Base-by-base conservation (phyloP, 2,888 invertebrate genomes). In the Fabriciana adippe region DNA sequence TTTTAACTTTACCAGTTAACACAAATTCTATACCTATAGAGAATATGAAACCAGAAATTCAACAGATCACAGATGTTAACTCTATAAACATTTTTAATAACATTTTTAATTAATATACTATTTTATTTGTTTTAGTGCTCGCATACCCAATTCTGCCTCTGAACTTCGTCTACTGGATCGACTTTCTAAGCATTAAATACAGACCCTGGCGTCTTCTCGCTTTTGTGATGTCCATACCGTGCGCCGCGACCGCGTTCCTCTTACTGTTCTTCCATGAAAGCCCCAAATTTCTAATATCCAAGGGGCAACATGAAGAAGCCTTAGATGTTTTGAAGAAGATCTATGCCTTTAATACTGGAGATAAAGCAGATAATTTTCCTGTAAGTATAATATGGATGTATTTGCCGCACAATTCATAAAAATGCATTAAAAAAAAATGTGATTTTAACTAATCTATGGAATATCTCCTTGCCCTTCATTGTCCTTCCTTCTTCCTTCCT, bases 201-300 rank as follows among this genome's bases (percentile, higher is more conserved):
- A 93, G 94, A 16, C 95, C 97, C 0, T 97, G 97, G 97, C 93
- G 97, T n/a, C 81, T 97, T 4, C 94, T 96, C 66, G 88, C 97
- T 0, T 85, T 96, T 1, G 83, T 95, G 0, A 94, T 96, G 81
- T 93, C 95, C 0, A 62, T 95, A 0, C 94, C 97, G 0, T 94
- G 95, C 72, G 81, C 95, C 0, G 74, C 94, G 15, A 94, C 95
- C 0, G 94, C 95, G 0, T 74, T 93, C 4, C 89, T 95, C 14
- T 87, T 95, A 14, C 86, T 91, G 8, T 84, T 91, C 47, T 93
- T 95, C 77, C 95, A 97, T 5, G 97, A 97, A 83, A 97, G 96
- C 76, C 97, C 97, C 0, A 96, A 96, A 84, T 97, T 95, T 83
- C 89, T 95, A 55, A 90, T 95, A n/a, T 83, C 93, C 88, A 72